Base-by-base conservation (phyloP, 2,113 vertebrate species). In the Aphyosemion australe region DNA sequence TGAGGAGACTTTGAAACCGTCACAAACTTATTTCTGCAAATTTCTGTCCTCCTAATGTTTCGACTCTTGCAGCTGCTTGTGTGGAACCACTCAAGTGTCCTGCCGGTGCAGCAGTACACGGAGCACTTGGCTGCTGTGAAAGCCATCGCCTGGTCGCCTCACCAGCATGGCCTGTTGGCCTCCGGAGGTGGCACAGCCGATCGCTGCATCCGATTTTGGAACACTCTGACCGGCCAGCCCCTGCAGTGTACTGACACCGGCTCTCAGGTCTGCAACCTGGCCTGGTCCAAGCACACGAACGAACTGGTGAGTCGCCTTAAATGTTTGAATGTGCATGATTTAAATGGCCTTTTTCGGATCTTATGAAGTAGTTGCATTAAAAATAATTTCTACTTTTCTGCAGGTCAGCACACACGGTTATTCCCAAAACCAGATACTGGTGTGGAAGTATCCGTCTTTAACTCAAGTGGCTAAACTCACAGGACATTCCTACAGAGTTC, bases 171-270 rank as follows among this genome's bases (percentile, higher is more conserved):
- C 10, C 93, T 98, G 48, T 89, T 99, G 32, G 97, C 97, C 0
- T 99, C 97, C 0, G 97, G 97, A 0, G 97, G 97, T 0, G 97
- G 97, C 47, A 98, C 97, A 0, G 97, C 97, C 0, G 97, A 99
- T 89, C 97, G 97, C 80, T 99, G 97, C 88, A 98, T 99, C 75
- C 96, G 97, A 77, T 99, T 99, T 91, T 99, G 97, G 97, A 99
- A 99, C 92, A 99, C 97, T 0, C 92, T 99, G 1, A 99, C 97
- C 0, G 96, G 95, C 53, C 97, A 99, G 87, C 97, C 97, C 0
- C 78, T 99, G 66, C 97, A 99, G 90, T 98, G 96, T 85, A 97
- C 97, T 0, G 97, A 99, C 90, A 99, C 97, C 0, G 97, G 97
- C 0, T 98, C 97, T 0, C 97, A 99, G 61, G 97, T 99, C 57